These are phyloP conservation scores for Phaethornis superciliosus DNA, from an alignment of 2,113 vertebrate genomes.

Conservation along the genomic window DNA sequence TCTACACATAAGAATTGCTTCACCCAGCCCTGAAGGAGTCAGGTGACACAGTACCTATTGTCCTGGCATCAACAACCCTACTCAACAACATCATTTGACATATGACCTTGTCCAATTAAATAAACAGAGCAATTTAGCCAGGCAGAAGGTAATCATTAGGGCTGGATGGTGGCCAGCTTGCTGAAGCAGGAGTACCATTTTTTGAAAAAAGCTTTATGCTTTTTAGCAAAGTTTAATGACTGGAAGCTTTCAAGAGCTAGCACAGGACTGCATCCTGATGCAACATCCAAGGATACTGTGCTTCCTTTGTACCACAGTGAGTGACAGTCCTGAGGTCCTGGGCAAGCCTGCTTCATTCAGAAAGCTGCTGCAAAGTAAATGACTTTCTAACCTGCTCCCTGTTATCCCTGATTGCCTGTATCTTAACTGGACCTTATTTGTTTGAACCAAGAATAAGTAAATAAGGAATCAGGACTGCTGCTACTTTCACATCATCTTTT, in stretches of 20 bases:
- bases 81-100: conserved; percentile 4
- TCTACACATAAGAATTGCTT: neutral
- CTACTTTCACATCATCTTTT: neutral
- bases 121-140: conserved; percentile 44
- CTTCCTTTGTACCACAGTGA: neutral
- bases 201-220: neutral
- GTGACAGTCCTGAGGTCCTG: neutral
- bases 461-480: neutral
- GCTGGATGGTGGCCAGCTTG: conserved; percentile 22
- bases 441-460: neutral
- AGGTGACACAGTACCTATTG: neutral
- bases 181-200: conserved; percentile 12
- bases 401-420: neutral
- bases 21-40: neutral
- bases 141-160: conserved; percentile 41
- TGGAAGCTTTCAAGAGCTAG: conserved; percentile 21
- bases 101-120: conserved; percentile 28
- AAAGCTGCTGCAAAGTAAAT: neutral
- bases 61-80: neutral
- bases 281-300: neutral
- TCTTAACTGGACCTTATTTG: neutral
- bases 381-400: neutral
- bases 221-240: conserved; percentile 23
- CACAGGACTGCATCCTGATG: neutral
- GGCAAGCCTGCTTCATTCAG: neutral